Conservation (phyloP, 1,140 invertebrate genomes). For the Drosophila nannoptera region DNA sequence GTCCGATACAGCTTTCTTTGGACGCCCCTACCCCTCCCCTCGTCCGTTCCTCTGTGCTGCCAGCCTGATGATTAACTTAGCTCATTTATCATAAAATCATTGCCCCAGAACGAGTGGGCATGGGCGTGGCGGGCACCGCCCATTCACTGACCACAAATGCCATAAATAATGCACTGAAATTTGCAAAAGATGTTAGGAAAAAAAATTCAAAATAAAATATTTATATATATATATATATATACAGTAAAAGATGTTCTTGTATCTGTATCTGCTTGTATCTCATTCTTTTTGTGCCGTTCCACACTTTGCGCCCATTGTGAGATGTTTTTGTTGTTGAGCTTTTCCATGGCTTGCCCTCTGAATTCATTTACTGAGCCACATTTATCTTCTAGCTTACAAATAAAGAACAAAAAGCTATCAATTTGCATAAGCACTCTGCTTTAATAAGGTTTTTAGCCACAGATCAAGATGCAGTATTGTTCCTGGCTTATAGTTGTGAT, state of each 20-base stretch:
- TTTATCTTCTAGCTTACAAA: slow-evolving; percentile 26
- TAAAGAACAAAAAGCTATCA: slow-evolving; percentile 19
- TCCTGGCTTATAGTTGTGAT: neutral
- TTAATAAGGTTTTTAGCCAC: neutral
- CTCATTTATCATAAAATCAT: slow-evolving; percentile 69
- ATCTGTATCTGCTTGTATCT: slow-evolving; percentile 23
- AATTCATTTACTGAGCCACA: slow-evolving; percentile 27
- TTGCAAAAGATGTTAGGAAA: slow-evolving; percentile 26
- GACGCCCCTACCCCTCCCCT: neutral
- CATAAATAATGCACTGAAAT: slow-evolving; percentile 61
- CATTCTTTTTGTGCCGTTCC: slow-evolving; percentile 20
- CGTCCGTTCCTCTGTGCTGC: slow-evolving; percentile 1
- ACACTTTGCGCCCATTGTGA: slow-evolving; percentile 29
- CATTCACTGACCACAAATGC: slow-evolving; percentile 33
- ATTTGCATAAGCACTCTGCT: slow-evolving; percentile 32
- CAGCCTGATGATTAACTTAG: slow-evolving; percentile 53
- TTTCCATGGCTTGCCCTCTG: slow-evolving; percentile 8
- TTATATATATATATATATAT: slow-evolving; percentile 9
- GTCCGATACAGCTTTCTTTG: slow-evolving; percentile 6
- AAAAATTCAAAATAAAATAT: slow-evolving; percentile 7
- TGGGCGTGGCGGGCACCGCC: slow-evolving; percentile 12
- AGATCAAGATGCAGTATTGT: neutral
- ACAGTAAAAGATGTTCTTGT: slow-evolving; percentile 42
- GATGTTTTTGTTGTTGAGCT: neutral
- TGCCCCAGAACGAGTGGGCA: slow-evolving; percentile 30